These are phyloP conservation scores for Phylloscopus collybita DNA, from an alignment of 2,797 vertebrate species.

Conservation along the genomic window DNA sequence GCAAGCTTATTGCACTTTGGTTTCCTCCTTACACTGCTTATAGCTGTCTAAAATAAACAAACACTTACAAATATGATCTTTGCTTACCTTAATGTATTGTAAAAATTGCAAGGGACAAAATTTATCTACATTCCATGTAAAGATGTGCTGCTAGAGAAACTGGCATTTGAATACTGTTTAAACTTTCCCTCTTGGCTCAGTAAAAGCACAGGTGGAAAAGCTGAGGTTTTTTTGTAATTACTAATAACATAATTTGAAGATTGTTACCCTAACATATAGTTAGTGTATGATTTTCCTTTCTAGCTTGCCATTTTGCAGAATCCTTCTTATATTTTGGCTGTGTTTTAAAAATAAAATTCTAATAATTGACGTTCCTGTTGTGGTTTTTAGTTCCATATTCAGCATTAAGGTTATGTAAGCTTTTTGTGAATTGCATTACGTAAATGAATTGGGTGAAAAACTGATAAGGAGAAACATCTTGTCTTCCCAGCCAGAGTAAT, in stretches of 20 bases:
- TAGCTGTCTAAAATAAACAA: neutral
- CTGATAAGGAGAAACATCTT: neutral
- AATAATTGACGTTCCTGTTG: neutral
- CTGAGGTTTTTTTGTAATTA: fast-evolving
- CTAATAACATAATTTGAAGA: neutral
- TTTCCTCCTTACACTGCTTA: neutral
- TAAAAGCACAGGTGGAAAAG: neutral
- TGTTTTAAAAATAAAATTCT: neutral
- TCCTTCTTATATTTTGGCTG: neutral
- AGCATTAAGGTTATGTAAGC: neutral
- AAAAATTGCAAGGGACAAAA: neutral
- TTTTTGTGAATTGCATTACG: neutral
- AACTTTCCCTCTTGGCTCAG: neutral
- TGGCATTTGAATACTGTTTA: neutral
- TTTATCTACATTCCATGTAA: neutral
- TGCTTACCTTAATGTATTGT: neutral
- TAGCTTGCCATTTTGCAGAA: neutral
- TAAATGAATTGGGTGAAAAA: neutral
- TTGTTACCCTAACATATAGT: neutral
- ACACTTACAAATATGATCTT: neutral
- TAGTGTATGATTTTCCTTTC: neutral
- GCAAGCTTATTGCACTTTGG: neutral
- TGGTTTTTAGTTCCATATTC: neutral
- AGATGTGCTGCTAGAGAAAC: neutral
- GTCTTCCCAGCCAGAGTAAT: neutral